Percentiles rank a stretch among this genome's conserved stretches.
These are phyloP conservation scores for Cyphomyrus plagiostoma DNA, from an alignment of 2,113 vertebrate genomes.

Conservation along the genomic window DNA sequence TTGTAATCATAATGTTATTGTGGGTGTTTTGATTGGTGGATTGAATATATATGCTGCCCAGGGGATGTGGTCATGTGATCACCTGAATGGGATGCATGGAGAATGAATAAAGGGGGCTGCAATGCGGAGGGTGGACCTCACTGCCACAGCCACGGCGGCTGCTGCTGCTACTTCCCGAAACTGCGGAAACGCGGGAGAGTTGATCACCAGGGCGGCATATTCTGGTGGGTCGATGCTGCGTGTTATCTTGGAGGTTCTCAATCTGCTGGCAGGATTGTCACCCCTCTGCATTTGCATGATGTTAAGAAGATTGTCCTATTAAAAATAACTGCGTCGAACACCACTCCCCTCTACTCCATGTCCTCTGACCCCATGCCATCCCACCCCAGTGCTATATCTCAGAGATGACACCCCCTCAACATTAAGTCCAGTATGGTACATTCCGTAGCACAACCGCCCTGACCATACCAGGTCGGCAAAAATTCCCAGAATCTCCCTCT, in stretches of 20 bases:
- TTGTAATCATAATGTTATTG: background rate
- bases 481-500: background rate
- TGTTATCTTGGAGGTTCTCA: background rate
- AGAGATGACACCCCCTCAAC: background rate
- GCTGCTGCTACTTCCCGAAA: background rate
- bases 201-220: background rate
- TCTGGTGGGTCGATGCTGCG: background rate
- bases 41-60: background rate
- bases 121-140: background rate
- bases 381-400: background rate
- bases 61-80: background rate
- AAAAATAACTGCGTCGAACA: background rate
- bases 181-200: background rate
- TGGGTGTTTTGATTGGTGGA: background rate
- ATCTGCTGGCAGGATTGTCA: background rate
- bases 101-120: slow-evolving; percentile 13
- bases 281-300: background rate
- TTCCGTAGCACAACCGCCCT: background rate
- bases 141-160: background rate
- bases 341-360: background rate
- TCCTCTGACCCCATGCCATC: background rate
- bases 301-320: background rate
- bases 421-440: background rate
- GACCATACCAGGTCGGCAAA: background rate
- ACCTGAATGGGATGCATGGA: background rate